phyloP scores from a whole-genome alignment of 2,888 invertebrate genomes.

The Alsophila aescularia region DNA sequence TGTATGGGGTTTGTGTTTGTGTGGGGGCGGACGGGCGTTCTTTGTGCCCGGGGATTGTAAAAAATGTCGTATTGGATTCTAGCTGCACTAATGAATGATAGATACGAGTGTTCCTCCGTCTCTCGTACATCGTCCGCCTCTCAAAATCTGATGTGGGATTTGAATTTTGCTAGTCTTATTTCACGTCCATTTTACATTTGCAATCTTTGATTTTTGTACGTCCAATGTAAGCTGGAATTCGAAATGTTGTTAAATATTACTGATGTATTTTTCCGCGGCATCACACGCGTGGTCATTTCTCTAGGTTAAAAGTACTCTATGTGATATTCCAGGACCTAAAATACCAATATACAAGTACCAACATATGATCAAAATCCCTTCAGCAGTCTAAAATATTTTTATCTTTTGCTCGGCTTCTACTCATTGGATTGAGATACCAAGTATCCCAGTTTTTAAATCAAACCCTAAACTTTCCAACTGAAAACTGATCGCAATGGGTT shows the following conservation, averaged over 20 bases:
- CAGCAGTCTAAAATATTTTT: too few species aligned
- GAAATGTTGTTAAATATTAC: constrained; percentile 3
- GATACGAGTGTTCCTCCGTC: constrained; percentile 67
- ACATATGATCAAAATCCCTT: too few species aligned
- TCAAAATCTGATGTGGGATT: constrained; percentile 72
- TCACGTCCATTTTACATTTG: constrained; percentile 41
- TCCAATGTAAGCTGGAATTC: constrained; percentile 7
- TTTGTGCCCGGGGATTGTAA: constrained; percentile 83
- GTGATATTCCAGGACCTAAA: too few species aligned
- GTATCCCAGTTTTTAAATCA: too few species aligned
- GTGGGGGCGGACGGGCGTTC: constrained; percentile 74
- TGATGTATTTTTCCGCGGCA: too few species aligned
- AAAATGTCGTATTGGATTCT: constrained; percentile 85
- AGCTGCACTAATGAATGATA: constrained; percentile 84
- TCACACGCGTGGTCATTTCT: too few species aligned
- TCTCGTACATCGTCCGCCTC: constrained; percentile 59
- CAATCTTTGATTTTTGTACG: constrained; percentile 45
- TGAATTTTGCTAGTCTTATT: constrained; percentile 55
- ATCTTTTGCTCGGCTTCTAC: too few species aligned
- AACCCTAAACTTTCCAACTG: too few species aligned
- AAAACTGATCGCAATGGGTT: too few species aligned
- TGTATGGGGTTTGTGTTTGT: constrained; percentile 59
- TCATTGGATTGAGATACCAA: too few species aligned
- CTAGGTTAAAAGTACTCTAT: too few species aligned
- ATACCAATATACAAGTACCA: too few species aligned